Evolutionary conservation across 2,797 vertebrate species (phyloP).

Genomic region (Tokudaia muenninki): DNA sequence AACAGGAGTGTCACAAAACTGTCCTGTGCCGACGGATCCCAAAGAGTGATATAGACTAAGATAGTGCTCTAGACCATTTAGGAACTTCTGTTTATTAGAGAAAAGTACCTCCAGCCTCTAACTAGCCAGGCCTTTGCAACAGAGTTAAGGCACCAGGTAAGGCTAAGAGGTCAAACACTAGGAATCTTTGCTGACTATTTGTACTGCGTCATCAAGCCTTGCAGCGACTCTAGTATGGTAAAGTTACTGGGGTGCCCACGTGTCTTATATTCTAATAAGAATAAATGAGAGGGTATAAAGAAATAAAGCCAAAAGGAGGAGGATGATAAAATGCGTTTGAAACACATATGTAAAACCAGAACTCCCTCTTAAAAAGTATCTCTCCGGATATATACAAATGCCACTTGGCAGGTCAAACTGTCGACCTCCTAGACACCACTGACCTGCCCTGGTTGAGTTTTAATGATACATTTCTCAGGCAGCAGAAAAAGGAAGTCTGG

Average conservation of each 20-base stretch:
- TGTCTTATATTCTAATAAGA: neutral
- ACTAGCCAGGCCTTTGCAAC: neutral
- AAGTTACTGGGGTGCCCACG: neutral
- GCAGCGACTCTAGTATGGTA: conserved; percentile 8
- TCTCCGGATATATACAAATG: conserved; percentile 1
- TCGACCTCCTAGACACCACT: conserved; percentile 46
- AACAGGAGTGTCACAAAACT: conserved; percentile 65
- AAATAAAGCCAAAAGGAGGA: conserved; percentile 57
- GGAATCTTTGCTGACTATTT: conserved; percentile 8
- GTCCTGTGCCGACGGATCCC: conserved; percentile 22
- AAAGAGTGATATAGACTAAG: conserved; percentile 18
- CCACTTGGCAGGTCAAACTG: conserved; percentile 47
- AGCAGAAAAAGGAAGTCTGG: neutral
- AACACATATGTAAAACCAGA: neutral
- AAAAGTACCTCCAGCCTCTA: conserved; percentile 34
- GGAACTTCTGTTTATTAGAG: conserved; percentile 30
- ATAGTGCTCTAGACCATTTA: conserved; percentile 7
- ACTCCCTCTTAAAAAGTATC: neutral
- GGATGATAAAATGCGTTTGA: neutral
- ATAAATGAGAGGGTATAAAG: neutral
- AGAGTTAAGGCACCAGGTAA: neutral
- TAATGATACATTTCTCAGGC: conserved; percentile 24
- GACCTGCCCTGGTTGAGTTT: neutral
- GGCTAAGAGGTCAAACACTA: neutral
- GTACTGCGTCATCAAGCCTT: neutral